These are phyloP conservation scores for Agriotes lineatus DNA, from an alignment of 2,888 invertebrate species.

Conservation along the genomic window DNA sequence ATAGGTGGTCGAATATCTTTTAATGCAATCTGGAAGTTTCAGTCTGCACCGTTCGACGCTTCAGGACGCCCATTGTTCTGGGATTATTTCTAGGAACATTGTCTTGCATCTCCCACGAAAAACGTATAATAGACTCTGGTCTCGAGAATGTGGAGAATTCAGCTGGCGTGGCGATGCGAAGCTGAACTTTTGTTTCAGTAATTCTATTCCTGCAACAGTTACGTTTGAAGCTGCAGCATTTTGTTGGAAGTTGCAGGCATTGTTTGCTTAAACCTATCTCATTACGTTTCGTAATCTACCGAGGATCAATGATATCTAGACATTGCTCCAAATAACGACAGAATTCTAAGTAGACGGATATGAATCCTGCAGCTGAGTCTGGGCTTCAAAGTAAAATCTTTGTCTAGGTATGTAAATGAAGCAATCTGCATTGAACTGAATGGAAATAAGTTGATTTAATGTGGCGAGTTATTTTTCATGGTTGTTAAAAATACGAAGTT, in stretches of 20 bases:
- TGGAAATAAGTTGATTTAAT: no score
- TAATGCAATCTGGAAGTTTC: background rate
- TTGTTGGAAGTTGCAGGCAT: background rate
- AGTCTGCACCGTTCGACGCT: background rate
- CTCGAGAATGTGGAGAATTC: constrained; percentile 5
- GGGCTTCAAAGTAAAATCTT: no score
- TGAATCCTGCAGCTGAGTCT: no score
- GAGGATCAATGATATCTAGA: background rate
- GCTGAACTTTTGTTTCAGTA: constrained; percentile 10
- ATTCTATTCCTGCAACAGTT: background rate
- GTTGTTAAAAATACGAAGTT: no score
- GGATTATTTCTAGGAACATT: background rate
- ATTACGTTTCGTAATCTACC: background rate
- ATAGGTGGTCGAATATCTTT: background rate
- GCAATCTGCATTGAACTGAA: no score
- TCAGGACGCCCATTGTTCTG: background rate
- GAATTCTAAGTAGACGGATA: no score
- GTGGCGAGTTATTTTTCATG: no score
- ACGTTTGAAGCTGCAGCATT: background rate
- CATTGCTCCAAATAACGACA: no score
- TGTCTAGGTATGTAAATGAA: no score
- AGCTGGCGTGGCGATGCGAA: background rate
- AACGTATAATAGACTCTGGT: background rate
- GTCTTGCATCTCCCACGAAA: background rate
- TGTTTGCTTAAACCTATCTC: constrained; percentile 8